Evolutionary conservation across 2,113 vertebrate genomes (phyloP).

Genomic region (Cyphomyrus discorhynchus): DNA sequence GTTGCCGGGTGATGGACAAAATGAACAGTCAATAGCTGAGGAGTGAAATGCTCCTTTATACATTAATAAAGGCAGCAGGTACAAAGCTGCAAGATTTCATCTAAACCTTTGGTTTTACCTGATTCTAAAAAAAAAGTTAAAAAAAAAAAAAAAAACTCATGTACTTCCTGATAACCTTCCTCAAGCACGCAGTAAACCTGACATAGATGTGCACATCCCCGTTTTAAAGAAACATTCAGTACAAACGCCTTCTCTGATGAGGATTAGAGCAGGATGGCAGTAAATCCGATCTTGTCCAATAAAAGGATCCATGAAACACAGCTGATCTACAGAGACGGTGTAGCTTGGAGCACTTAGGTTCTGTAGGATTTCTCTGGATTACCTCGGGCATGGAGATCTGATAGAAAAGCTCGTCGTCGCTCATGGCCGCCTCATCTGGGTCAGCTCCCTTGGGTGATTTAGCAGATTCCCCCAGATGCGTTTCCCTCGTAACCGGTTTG

Average conservation of each 20-base stretch:
- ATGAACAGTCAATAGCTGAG: background rate
- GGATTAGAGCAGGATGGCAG: background rate
- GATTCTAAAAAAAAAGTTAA: background rate
- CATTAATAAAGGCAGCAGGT: background rate
- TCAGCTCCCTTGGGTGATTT: background rate
- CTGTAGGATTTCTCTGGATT: background rate
- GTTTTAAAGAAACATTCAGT: background rate
- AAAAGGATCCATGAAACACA: background rate
- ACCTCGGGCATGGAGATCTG: slow-evolving; percentile 42
- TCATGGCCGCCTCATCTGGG: slow-evolving; percentile 22
- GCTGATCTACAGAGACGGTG: background rate
- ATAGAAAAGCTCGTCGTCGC: slow-evolving; percentile 37
- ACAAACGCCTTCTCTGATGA: background rate
- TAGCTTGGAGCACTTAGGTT: background rate
- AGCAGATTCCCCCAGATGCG: background rate
- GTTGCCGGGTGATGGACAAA: background rate
- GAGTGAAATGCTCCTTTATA: background rate
- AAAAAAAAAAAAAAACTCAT: background rate
- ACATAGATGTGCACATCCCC: background rate
- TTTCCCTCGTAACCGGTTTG: background rate
- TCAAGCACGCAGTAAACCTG: background rate
- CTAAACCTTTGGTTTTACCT: background rate
- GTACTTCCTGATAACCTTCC: background rate
- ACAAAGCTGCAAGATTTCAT: background rate
- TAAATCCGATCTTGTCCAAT: background rate